phyloP scores from a whole-genome alignment of 2,888 invertebrate genomes.

The Smittia aterrima region DNA sequence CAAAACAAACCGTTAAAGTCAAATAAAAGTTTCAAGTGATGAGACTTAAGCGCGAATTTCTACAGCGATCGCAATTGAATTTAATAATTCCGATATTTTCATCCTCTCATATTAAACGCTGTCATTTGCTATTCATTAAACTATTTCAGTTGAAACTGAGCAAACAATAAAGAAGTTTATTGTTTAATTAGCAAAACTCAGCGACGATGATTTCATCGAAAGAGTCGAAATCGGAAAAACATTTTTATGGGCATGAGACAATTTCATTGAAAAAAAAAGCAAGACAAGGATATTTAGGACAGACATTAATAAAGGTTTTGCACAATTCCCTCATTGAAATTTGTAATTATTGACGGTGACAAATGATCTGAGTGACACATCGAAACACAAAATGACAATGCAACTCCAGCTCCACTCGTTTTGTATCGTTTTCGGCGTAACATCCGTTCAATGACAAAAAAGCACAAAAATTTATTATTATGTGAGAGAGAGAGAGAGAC shows the following conservation, averaged over 20 bases:
- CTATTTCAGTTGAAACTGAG: too few relatives aligned
- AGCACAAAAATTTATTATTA: too few relatives aligned
- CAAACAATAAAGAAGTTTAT: not conserved
- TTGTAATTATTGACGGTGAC: slow-evolving; percentile 24
- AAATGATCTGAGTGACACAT: slow-evolving; percentile 39
- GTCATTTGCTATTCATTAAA: not conserved
- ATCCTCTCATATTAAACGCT: not conserved
- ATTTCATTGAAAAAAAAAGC: not conserved
- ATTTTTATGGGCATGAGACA: not conserved
- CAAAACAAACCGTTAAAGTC: not conserved
- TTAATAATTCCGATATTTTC: slow-evolving; percentile 9
- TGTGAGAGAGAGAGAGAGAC: too few relatives aligned
- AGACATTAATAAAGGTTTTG: not conserved
- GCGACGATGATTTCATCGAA: not conserved
- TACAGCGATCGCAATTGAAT: slow-evolving; percentile 14
- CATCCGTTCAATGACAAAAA: slow-evolving; percentile 9
- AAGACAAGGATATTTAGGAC: not conserved
- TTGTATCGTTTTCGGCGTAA: not conserved
- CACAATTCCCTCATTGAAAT: not conserved
- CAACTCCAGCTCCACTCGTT: not conserved
- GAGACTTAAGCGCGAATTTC: not conserved
- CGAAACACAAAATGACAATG: slow-evolving; percentile 17
- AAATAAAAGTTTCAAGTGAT: slow-evolving; percentile 14
- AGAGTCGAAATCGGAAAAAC: not conserved
- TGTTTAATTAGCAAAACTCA: not conserved